These are phyloP conservation scores for Tenrec ecaudatus DNA, from an alignment of 2,113 vertebrate species.

Conservation along the genomic window DNA sequence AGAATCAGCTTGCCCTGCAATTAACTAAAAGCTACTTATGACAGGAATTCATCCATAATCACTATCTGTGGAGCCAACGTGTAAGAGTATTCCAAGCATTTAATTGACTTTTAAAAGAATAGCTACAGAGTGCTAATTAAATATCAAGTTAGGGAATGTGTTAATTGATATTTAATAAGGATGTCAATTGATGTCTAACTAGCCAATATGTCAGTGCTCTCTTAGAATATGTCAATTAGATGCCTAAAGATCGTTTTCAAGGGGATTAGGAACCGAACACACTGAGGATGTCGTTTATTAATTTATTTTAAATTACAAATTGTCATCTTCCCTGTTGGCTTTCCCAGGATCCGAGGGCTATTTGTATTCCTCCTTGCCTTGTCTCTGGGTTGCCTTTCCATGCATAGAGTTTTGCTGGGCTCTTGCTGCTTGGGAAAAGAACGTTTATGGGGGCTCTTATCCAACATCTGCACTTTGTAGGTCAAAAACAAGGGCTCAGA, in stretches of 20 bases:
- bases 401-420: neutral
- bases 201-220: conserved; percentile 88
- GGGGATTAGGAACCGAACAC: conserved; percentile 85
- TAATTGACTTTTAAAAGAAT: conserved; percentile 91
- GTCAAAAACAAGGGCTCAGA: neutral
- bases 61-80: conserved; percentile 84
- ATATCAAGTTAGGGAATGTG: conserved; percentile 87
- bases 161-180: conserved; percentile 92
- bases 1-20: conserved; percentile 88
- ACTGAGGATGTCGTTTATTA: conserved; percentile 82
- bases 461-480: neutral
- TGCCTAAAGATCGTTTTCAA: conserved; percentile 87
- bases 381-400: neutral
- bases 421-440: too few species aligned
- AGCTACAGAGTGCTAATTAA: conserved; percentile 89
- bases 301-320: conserved; percentile 81
- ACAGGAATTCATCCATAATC: conserved; percentile 85
- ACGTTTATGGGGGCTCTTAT: too few species aligned
- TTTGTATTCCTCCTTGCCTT: neutral
- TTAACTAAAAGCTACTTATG: conserved; percentile 86
- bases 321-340: conserved; percentile 70
- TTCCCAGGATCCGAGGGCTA: conserved; percentile 66
- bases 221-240: conserved; percentile 89
- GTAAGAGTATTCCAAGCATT: conserved; percentile 87
- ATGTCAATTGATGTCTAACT: conserved; percentile 89